Base-by-base conservation (phyloP, 2,888 invertebrate genomes). In the Hemistola chrysoprasaria region DNA sequence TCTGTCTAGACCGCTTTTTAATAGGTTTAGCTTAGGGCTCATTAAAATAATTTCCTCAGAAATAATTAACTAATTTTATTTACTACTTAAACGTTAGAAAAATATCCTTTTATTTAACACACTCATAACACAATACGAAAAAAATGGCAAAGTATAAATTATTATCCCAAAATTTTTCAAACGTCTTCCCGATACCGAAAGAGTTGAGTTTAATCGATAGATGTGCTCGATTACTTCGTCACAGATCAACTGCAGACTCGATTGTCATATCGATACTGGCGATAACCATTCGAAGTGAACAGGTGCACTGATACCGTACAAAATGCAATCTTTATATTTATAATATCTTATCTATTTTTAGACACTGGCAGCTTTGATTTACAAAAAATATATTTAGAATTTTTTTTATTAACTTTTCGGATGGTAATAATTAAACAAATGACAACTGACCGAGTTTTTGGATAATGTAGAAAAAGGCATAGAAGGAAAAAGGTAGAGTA, bases 221-320 rank as follows among this genome's bases (percentile, higher is more conserved):
- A 49, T 47, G 31, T 10, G 38, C 16, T 31, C 46, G 50, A 49
- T 47, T 47, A 50, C 27, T 32, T 21, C 35, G 42, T 49, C 50
- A 53, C 26, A 22, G 28, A 48, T 55, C 55, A 48, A 22, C 22
- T 22, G 37, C 55, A 55, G 54, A 45, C 47, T 36, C 50, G 53
- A 50, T 47, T 42, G 47, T 49, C 48, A 46, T 44, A 47, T 32
- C 47, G 50, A 51, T 44, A 44, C 38, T 36, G 29, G 33, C 39
- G 40, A 29, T 46, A 42, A 42, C 49, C 37, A 22, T 22, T 35
- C 21, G 26, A 11, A 39, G n/a, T n/a, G n/a, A n/a, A 20, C 50
- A 53, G 53, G 53, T 53, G n/a, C n/a, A 44, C 40, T 34, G 40
- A 44, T 48, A 43, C 16, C 31, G 35, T 8, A 39, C 22, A 22